Percentiles rank a stretch among this genome's conserved stretches.
phyloP scores from a whole-genome alignment of 1,140 invertebrate genomes.

The Brachionus paranguensis region DNA sequence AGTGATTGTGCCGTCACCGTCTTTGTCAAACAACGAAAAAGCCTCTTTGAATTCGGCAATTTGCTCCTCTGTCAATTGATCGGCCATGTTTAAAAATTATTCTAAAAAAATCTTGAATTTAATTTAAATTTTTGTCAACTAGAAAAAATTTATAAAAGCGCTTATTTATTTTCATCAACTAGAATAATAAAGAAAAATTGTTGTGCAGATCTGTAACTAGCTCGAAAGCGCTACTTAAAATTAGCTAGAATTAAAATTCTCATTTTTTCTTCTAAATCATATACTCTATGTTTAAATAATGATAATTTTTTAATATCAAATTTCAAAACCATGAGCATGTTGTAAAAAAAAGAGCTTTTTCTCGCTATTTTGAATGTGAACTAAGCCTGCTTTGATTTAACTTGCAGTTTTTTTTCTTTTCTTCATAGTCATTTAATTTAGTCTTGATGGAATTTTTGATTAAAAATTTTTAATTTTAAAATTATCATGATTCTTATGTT shows the following conservation, averaged over 20 bases:
- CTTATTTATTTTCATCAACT: not conserved
- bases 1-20: slow-evolving; percentile 98
- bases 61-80: slow-evolving; percentile 94
- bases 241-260: not conserved
- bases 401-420: not conserved
- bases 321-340: not conserved
- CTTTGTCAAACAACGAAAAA: slow-evolving; percentile 97
- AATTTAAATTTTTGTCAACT: not conserved
- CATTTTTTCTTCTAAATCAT: not conserved
- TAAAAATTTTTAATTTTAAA: not conserved
- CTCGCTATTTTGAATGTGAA: not conserved
- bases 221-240: not conserved
- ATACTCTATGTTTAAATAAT: not conserved
- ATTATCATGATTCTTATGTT: not conserved
- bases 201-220: not conserved
- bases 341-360: not conserved
- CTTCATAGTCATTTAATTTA: not conserved
- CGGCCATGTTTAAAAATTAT: slow-evolving; percentile 61
- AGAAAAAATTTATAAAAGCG: not conserved
- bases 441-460: not conserved
- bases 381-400: not conserved
- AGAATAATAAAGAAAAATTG: not conserved
- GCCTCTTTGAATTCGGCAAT: slow-evolving; percentile 99
- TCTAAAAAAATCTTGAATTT: not conserved
- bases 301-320: not conserved